Conservation (phyloP, 2,113 vertebrate genomes). For the Himantopus leucocephalus region DNA sequence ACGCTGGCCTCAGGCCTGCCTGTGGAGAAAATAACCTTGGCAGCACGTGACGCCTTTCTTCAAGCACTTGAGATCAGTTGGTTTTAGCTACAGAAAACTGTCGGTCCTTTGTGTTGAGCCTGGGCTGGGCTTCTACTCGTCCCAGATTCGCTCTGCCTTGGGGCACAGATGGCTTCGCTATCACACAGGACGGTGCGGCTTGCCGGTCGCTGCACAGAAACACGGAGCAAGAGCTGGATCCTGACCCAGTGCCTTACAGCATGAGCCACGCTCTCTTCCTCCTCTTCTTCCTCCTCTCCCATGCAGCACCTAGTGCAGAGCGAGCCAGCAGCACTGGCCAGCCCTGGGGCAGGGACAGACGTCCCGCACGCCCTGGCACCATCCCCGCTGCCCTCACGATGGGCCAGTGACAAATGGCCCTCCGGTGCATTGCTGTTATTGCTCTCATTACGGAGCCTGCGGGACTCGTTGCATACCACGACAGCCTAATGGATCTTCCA, state of each 20-base stretch:
- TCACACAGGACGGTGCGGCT: not conserved
- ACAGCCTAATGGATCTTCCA: constrained; percentile 55
- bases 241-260: not conserved
- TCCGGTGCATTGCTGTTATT: not conserved
- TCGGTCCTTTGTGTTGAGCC: not conserved
- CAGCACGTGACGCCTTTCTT: not conserved
- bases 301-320: not conserved
- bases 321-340: not conserved
- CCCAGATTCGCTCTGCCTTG: not conserved
- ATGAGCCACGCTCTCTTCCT: not conserved
- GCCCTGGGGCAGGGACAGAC: not conserved
- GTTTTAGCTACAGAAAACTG: not conserved
- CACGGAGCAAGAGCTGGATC: not conserved
- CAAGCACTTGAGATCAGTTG: constrained; percentile 2
- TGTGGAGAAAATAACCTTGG: not conserved
- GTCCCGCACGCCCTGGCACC: not conserved
- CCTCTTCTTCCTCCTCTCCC: not conserved
- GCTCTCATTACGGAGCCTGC: not conserved
- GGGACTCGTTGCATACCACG: constrained; percentile 27
- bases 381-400: not conserved
- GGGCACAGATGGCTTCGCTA: not conserved
- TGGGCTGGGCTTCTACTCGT: not conserved
- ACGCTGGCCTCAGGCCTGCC: not conserved
- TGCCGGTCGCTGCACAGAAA: not conserved
- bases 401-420: not conserved